phyloP scores from a whole-genome alignment of 2,888 invertebrate species.

The Lysandra coridon region DNA sequence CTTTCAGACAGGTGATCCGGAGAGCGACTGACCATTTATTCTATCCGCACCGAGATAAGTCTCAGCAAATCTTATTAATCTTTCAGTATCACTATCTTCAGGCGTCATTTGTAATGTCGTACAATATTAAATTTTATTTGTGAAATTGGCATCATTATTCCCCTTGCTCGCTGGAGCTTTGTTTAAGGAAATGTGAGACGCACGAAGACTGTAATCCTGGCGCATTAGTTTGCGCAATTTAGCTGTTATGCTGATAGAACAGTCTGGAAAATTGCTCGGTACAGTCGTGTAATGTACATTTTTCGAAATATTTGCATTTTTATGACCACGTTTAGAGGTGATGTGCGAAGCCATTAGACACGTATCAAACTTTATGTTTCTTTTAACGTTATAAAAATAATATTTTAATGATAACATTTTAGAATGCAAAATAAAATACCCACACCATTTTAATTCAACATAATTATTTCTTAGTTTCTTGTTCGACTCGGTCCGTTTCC shows the following conservation, averaged over 20 bases:
- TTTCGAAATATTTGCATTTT: constrained; percentile 10
- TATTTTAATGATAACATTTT: too few relatives aligned
- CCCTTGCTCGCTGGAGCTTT: neutral
- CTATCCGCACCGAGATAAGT: constrained; percentile 26
- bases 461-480: too few relatives aligned
- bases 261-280: neutral
- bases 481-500: too few relatives aligned
- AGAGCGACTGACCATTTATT: constrained; percentile 34
- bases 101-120: constrained; percentile 4
- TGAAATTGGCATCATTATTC: constrained; percentile 11
- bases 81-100: constrained; percentile 20
- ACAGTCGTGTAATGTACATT: neutral
- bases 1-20: constrained; percentile 35
- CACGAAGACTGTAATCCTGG: constrained; percentile 4
- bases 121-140: constrained; percentile 19
- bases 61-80: constrained; percentile 31
- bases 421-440: too few relatives aligned
- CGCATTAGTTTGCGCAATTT: constrained; percentile 11
- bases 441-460: too few relatives aligned
- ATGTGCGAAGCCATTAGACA: neutral
- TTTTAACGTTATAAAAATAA: neutral
- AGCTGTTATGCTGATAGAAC: neutral
- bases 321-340: neutral
- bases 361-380: neutral
- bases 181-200: neutral